phyloP scores from a whole-genome alignment of 1,140 invertebrate species.

The Venturia canescens region DNA sequence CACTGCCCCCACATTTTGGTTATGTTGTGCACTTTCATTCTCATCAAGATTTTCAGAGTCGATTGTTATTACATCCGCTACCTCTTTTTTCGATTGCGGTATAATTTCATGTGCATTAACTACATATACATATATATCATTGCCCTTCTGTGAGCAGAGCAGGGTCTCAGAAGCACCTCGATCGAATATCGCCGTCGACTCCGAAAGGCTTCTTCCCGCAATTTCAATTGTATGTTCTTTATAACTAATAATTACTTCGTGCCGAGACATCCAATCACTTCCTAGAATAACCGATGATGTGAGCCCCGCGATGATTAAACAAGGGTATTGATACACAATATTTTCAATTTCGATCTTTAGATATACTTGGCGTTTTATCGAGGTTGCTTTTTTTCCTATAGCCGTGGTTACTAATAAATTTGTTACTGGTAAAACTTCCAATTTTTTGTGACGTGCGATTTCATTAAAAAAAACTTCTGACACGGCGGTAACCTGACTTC shows the following conservation, averaged over 20 bases:
- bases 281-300: constrained; percentile 42
- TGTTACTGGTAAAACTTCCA: constrained; percentile 48
- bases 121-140: constrained; percentile 37
- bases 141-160: background rate
- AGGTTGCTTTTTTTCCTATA: constrained; percentile 50
- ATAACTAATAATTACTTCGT: no score
- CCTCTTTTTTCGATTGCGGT: background rate
- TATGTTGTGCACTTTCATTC: background rate
- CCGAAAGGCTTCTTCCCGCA: no score
- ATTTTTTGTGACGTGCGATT: constrained; percentile 13
- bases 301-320: constrained; percentile 46
- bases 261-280: no score
- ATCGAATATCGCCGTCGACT: constrained; percentile 12
- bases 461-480: constrained; percentile 47
- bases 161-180: background rate
- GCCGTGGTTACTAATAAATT: constrained; percentile 46
- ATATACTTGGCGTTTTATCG: constrained; percentile 49
- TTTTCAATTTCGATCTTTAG: constrained; percentile 39
- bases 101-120: no score
- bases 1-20: no score
- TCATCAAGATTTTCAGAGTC: no score
- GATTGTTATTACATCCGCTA: no score
- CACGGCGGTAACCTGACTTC: no score
- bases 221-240: no score
- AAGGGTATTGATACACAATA: background rate